Base-by-base conservation (phyloP, 2,113 vertebrate genomes). In the Neopipo cinnamomea region DNA sequence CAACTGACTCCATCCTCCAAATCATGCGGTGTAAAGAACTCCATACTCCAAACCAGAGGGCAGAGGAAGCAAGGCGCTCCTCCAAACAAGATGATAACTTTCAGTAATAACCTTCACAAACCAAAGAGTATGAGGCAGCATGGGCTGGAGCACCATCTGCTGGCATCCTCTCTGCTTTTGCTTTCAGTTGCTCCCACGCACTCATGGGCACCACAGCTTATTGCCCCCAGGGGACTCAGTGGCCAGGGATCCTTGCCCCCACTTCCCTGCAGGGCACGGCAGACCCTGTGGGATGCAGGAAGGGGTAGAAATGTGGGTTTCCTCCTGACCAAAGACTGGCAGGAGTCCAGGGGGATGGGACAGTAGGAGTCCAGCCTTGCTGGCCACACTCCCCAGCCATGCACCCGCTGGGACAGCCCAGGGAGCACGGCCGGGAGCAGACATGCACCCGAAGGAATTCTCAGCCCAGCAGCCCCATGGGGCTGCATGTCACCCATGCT, bases 111-210 rank as follows among this genome's bases (percentile, higher is more conserved):
- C 63, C 83, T 86, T 59, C 3, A 7, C 47, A 65, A 81, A 49
- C 31, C 7, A 8, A 6, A 17, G 31, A 76, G 46, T n/a, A n/a
- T 0, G 2, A 80, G 68, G 91, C 80, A 67, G 56, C 50, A 5
- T 15, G 82, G 89, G 77, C 78, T 95, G 93, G 93, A 96, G 95
- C 91, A 93, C 87, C 96, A 93, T 70, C 96, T 95, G 91, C 88
- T 84, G 92, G 92, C 88, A 95, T 67, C 52, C 31, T 20, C 16
- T 65, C 81, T 13, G 23, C 47, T 21, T 61, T 37, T 66, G 53
- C 11, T 12, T 68, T 49, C 27, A n/a, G 15, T 27, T 27, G 79
- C n/a, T 79, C n/a, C 67, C 71, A 47, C 3, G 2, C 21, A 11
- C 2, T 39, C 50, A 14, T 19, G 61, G 39, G 11, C 33, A 63